Conservation (phyloP, 2,888 invertebrate genomes). For the Calephelis perditalis region DNA sequence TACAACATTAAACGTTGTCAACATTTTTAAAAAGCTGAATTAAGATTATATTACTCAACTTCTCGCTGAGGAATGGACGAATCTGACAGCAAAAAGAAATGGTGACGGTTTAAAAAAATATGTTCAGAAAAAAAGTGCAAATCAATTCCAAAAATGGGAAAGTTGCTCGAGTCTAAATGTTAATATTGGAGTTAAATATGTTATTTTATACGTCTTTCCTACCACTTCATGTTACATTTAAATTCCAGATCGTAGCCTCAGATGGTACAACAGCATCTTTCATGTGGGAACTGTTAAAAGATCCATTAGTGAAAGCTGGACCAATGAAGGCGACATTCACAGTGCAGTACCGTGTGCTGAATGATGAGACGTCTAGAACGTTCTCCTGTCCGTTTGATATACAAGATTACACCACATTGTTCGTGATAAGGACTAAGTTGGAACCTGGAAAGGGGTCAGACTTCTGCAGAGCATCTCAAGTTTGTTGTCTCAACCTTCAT, state of each 20-base stretch:
- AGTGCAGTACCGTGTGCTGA: conserved; percentile 50
- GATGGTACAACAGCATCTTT: conserved; percentile 87
- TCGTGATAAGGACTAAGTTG: conserved; percentile 86
- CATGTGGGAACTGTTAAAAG: conserved; percentile 88
- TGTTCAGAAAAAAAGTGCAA: no score
- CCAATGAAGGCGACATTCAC: conserved; percentile 70
- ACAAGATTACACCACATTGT: conserved; percentile 90
- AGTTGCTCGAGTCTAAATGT: no score
- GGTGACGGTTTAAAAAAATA: no score
- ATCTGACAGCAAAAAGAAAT: no score
- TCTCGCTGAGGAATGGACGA: no score
- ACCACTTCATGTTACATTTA: no score
- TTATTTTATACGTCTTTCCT: no score
- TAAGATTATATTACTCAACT: no score
- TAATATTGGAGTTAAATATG: no score
- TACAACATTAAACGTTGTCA: no score
- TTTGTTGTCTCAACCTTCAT: conserved; percentile 88
- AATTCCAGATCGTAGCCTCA: conserved; percentile 79
- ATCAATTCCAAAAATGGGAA: no score
- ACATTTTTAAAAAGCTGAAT: no score
- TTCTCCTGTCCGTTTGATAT: conserved; percentile 87
- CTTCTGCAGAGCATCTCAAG: conserved; percentile 92
- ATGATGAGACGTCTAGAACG: conserved; percentile 52
- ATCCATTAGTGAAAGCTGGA: conserved; percentile 76
- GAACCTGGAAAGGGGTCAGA: conserved; percentile 89